Base-by-base conservation (phyloP, 2,888 invertebrate genomes). In the Calephelis perditalis region DNA sequence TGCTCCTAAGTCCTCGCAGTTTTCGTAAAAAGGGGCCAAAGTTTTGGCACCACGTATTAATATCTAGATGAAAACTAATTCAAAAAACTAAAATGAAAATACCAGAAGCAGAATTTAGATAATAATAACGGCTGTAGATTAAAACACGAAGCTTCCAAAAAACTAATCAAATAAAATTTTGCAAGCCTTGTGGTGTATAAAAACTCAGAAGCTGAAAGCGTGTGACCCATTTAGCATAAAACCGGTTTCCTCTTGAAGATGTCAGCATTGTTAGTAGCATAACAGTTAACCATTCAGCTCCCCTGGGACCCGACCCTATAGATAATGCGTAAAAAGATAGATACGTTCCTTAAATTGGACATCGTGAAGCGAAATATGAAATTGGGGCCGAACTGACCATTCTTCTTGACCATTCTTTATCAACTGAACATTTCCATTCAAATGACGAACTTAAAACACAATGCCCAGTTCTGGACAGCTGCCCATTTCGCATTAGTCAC, bases 171-270 rank as follows among this genome's bases (percentile, higher is more conserved):
- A 49, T 49, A 56, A 55, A 56, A 40, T 55, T 57, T 35, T 56
- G 35, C 12, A 55, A 44, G 12, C 57, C 15, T 49, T 49, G 57
- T 43, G 44, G 45, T 52, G 12, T 52, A 65, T 79, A 85, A 85
- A 83, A 84, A 84, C 78, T 77, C 77, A 79, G 84, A 81, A 81
- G 79, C 78, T 81, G 81, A 77, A 84, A 88, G 88, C 89, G 90
- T 90, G 90, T 88, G 89, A 90, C 89, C 90, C 89, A 89, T 90
- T 89, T 88, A 86, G 81, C 71, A 74, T 77, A 78, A 78, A 88
- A 90, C 90, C 90, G 90, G 90, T 90, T 89, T 86, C 77, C 79
- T 85, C 86, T 84, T 84, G 79, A 84, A 84, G 86, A 84, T 81
- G 74, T 76, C 78, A 79, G 77, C 75, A 84, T 90, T 88, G 88